Conservation (phyloP, 2,888 invertebrate species). For the Adelphocoris suturalis region DNA sequence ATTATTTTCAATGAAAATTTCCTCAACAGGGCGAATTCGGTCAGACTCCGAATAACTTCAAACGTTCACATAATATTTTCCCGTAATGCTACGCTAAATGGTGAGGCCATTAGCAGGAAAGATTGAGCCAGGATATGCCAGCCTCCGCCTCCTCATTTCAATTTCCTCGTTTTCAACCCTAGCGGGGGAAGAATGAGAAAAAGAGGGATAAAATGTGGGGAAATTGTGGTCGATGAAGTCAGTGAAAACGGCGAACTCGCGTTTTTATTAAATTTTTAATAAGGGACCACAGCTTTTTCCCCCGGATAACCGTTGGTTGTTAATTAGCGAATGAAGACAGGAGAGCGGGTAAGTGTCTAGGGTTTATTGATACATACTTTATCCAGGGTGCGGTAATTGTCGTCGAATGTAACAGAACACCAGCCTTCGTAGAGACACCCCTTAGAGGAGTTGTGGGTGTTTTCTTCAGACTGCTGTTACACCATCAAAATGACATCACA, state of each 20-base stretch:
- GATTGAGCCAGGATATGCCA: background rate
- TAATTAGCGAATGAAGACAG: background rate
- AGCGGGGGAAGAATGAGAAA: background rate
- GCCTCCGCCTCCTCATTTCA: background rate
- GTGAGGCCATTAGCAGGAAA: background rate
- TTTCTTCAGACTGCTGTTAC: background rate
- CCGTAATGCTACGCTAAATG: background rate
- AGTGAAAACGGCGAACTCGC: background rate
- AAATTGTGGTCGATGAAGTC: background rate
- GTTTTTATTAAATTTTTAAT: background rate
- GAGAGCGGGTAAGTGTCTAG: background rate
- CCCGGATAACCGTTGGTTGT: background rate
- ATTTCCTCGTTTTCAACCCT: background rate
- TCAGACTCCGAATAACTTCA: background rate
- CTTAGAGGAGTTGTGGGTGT: background rate
- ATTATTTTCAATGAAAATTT: too few species aligned
- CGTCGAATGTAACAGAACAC: background rate
- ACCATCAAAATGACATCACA: background rate
- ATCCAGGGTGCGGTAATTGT: background rate
- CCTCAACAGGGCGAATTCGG: too few species aligned
- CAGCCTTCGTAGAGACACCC: too few species aligned
- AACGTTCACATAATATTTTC: background rate
- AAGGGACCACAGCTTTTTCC: background rate
- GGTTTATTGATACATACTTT: background rate
- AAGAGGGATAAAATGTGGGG: background rate